These are phyloP conservation scores for Isotomurus palustris DNA, from an alignment of 2,888 invertebrate genomes.

Conservation along the genomic window DNA sequence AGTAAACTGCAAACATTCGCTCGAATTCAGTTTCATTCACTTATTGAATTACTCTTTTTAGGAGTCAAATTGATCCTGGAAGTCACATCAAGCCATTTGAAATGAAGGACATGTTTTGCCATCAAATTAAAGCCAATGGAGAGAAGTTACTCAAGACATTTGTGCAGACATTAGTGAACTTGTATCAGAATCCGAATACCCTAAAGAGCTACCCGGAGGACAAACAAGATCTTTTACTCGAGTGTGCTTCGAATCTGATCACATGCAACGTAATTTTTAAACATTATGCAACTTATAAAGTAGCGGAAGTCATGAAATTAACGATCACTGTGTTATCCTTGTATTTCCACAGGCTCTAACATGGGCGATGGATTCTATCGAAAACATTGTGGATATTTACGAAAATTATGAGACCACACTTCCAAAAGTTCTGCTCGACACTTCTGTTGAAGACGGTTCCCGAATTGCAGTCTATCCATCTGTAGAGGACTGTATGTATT, in stretches of 20 bases:
- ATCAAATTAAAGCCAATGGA: constrained; percentile 33
- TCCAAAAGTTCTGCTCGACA: constrained; percentile 38
- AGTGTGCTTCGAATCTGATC: constrained; percentile 39
- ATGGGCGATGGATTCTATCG: constrained; percentile 28
- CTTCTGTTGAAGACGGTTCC: constrained; percentile 32
- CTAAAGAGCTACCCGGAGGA: constrained; percentile 14
- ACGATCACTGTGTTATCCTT: neutral
- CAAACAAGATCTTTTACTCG: constrained; percentile 25
- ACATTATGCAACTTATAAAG: too few relatives aligned
- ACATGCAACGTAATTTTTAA: constrained; percentile 36
- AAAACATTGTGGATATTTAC: constrained; percentile 30
- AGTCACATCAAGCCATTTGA: constrained; percentile 36
- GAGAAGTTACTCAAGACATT: constrained; percentile 34
- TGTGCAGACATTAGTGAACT: constrained; percentile 24
- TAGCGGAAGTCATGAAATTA: too few relatives aligned
- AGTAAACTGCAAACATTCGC: neutral
- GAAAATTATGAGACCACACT: constrained; percentile 31
- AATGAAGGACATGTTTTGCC: constrained; percentile 32
- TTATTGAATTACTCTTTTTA: too few relatives aligned
- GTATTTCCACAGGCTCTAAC: constrained; percentile 13
- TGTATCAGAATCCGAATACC: constrained; percentile 26
- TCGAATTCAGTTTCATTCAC: neutral
- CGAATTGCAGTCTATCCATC: constrained; percentile 33
- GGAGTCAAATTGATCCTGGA: neutral
- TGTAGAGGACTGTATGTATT: constrained; percentile 39